Evolutionary conservation across 2,113 vertebrate genomes (phyloP).

Genomic region (Dipodomys ordii): DNA sequence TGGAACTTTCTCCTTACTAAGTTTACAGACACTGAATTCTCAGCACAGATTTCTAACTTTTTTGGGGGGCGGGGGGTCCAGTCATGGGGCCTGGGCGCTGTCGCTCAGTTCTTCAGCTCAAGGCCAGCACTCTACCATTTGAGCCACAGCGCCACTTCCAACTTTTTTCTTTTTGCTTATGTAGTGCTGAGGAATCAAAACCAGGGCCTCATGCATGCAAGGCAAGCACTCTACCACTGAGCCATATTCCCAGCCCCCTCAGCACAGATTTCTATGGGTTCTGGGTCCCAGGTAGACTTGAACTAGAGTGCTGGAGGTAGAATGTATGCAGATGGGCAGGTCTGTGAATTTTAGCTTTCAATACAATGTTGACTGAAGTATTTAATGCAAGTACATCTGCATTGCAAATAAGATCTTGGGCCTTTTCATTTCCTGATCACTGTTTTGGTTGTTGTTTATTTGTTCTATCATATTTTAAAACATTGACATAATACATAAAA

Average conservation of each 20-base stretch:
- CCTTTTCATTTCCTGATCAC: neutral
- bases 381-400: too few relatives aligned
- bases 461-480: conserved; percentile 29
- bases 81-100: too few relatives aligned
- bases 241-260: too few relatives aligned
- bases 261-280: neutral
- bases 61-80: too few relatives aligned
- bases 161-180: too few relatives aligned
- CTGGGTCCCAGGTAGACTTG: neutral
- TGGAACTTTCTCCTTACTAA: neutral
- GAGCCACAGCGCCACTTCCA: too few relatives aligned
- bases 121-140: too few relatives aligned
- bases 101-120: too few relatives aligned
- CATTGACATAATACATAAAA: neutral
- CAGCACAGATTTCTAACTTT: neutral
- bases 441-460: neutral
- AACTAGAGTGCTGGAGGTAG: neutral
- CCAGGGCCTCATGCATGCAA: too few relatives aligned
- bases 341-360: neutral
- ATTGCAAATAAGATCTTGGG: neutral
- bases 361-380: neutral
- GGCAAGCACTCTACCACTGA: too few relatives aligned
- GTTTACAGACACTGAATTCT: neutral
- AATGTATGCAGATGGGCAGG: too few relatives aligned
- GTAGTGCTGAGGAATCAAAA: too few relatives aligned